Evolutionary conservation across 1,140 invertebrate species (phyloP).

Genomic region (Meteorus sp.): DNA sequence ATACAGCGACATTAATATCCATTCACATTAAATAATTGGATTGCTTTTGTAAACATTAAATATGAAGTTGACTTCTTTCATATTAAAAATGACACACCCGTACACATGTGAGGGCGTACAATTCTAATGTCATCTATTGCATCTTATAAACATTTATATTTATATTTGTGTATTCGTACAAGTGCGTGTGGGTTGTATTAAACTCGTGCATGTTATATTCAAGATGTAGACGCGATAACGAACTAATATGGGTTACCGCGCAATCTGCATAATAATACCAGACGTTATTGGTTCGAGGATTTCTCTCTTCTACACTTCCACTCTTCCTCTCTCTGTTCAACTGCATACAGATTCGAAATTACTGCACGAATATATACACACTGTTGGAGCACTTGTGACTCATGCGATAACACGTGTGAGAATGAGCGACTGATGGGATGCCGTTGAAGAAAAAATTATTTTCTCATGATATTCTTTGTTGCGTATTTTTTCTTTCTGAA

Average conservation of each 20-base stretch:
- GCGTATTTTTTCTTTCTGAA: too few species aligned
- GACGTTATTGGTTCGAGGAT: slow-evolving; percentile 52
- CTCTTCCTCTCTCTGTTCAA: slow-evolving; percentile 31
- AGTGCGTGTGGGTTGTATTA: not conserved
- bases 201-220: slow-evolving; percentile 36
- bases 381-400: slow-evolving; percentile 2
- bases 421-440: too few species aligned
- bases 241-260: slow-evolving; percentile 57
- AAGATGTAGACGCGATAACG: slow-evolving; percentile 56
- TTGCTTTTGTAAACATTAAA: slow-evolving; percentile 18
- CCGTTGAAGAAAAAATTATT: too few species aligned
- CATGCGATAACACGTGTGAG: slow-evolving; percentile 11
- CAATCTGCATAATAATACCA: slow-evolving; percentile 59
- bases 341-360: slow-evolving; percentile 60
- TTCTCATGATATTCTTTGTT: not conserved
- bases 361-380: slow-evolving; percentile 36
- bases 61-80: not conserved
- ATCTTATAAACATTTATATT: too few species aligned
- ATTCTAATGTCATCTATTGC: too few species aligned
- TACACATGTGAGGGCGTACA: not conserved
- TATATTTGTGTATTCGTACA: not conserved
- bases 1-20: slow-evolving; percentile 26
- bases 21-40: slow-evolving; percentile 25
- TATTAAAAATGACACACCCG: slow-evolving; percentile 2
- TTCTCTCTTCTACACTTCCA: too few species aligned